Evolutionary conservation across 2,888 invertebrate species (phyloP).

Genomic region (Panorpa germanica): DNA sequence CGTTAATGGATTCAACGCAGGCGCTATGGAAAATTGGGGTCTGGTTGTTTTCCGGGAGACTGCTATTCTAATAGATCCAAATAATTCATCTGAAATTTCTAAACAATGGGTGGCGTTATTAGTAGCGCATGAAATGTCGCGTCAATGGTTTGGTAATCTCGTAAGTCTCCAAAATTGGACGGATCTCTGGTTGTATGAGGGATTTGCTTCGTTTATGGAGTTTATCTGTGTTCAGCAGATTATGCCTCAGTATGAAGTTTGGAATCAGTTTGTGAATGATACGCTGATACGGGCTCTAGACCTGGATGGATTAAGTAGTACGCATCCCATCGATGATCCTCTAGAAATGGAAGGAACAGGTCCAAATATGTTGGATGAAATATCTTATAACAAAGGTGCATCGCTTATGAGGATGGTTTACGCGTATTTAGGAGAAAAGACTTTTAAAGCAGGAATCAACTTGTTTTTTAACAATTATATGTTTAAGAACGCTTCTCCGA

Average conservation of each 20-base stretch:
- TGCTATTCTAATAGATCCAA: conserved; percentile 73
- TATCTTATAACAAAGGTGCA: conserved; percentile 92
- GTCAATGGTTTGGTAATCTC: conserved; percentile 97
- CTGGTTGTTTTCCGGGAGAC: conserved; percentile 84
- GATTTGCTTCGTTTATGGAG: conserved; percentile 91
- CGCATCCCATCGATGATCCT: conserved; percentile 92
- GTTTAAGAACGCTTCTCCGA: conserved; percentile 83
- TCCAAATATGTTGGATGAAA: conserved; percentile 95
- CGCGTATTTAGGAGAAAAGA: conserved; percentile 79
- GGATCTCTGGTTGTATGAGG: conserved; percentile 90
- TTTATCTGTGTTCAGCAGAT: conserved; percentile 82
- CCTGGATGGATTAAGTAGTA: conserved; percentile 75
- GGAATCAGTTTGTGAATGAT: conserved; percentile 90
- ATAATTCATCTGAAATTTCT: conserved; percentile 69
- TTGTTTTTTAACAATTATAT: conserved; percentile 71
- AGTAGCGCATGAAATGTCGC: conserved; percentile 84
- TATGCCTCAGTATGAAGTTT: conserved; percentile 91
- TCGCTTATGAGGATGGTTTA: conserved; percentile 90
- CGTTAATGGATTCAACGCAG: conserved; percentile 86
- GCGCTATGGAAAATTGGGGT: conserved; percentile 99
- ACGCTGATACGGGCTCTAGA: conserved; percentile 70
- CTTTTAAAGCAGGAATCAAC: conserved; percentile 86
- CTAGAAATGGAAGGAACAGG: conserved; percentile 89
- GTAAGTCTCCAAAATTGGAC: conserved; percentile 99
- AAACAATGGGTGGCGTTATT: conserved; percentile 78